phyloP scores from a whole-genome alignment of 2,888 invertebrate genomes.

The Ormia ochracea region DNA sequence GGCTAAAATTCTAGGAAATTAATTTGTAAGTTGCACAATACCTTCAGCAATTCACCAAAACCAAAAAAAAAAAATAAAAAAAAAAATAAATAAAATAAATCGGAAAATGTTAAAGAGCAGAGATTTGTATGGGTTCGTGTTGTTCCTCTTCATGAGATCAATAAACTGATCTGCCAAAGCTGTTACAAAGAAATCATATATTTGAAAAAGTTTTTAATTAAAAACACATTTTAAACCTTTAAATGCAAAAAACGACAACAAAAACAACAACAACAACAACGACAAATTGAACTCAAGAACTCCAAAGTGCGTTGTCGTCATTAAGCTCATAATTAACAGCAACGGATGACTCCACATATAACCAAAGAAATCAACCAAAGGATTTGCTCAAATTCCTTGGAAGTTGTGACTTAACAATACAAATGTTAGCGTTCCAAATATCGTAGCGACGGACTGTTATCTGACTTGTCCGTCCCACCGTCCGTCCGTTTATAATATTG shows the following conservation, averaged over 20 bases:
- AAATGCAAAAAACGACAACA: neutral
- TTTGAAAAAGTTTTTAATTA: neutral
- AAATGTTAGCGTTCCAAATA: neutral
- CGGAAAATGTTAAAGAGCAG: neutral
- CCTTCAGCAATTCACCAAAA: neutral
- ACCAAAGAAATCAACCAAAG: neutral
- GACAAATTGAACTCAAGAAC: neutral
- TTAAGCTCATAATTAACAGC: constrained; percentile 62
- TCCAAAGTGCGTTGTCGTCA: constrained; percentile 23
- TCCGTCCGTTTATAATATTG: neutral
- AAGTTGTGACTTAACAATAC: constrained; percentile 51
- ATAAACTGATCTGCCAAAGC: neutral
- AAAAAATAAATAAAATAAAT: neutral
- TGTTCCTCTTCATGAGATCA: neutral
- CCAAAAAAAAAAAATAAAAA: no score
- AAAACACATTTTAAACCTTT: constrained; percentile 1
- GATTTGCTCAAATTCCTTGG: constrained; percentile 47
- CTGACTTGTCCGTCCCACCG: neutral
- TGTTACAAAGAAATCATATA: neutral
- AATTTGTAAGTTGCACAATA: neutral
- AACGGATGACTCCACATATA: constrained; percentile 56
- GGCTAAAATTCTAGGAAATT: constrained; percentile 5
- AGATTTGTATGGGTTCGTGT: neutral
- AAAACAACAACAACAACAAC: neutral
- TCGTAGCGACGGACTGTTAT: neutral